Conservation (phyloP, 1,140 invertebrate genomes). For the Pseudomyrmex dendroicus region DNA sequence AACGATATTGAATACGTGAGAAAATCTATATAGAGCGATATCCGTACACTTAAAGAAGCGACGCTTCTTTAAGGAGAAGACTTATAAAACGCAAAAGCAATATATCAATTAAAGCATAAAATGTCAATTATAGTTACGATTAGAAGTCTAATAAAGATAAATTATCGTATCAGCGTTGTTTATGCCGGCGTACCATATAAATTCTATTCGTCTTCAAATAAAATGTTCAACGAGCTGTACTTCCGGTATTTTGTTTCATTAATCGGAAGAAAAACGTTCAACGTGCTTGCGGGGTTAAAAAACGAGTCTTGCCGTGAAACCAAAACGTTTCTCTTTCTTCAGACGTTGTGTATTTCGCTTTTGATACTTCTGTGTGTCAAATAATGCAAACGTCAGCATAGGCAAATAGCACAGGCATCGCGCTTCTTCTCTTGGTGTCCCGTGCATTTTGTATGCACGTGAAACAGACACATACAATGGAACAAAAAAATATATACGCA, state of each 20-base stretch:
- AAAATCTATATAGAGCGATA: no score
- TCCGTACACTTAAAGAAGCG: background rate
- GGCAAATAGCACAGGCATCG: background rate
- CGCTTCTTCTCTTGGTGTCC: background rate
- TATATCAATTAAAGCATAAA: background rate
- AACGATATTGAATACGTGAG: background rate
- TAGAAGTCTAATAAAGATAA: slow-evolving; percentile 32
- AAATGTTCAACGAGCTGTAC: background rate
- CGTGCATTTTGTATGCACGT: no score
- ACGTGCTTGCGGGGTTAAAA: background rate
- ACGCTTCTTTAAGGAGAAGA: background rate
- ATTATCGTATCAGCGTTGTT: background rate
- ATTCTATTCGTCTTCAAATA: background rate
- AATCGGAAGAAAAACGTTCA: background rate
- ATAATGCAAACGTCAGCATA: background rate
- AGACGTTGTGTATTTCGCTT: background rate
- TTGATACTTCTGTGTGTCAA: background rate
- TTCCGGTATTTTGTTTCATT: background rate
- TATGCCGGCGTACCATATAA: background rate
- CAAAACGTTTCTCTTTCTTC: background rate
- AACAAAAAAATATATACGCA: no score
- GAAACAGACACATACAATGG: no score
- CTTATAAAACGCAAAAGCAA: background rate
- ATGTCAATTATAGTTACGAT: background rate
- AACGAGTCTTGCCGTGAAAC: background rate